Conservation (phyloP, 2,113 vertebrate genomes). For the Falcunculus frontatus region DNA sequence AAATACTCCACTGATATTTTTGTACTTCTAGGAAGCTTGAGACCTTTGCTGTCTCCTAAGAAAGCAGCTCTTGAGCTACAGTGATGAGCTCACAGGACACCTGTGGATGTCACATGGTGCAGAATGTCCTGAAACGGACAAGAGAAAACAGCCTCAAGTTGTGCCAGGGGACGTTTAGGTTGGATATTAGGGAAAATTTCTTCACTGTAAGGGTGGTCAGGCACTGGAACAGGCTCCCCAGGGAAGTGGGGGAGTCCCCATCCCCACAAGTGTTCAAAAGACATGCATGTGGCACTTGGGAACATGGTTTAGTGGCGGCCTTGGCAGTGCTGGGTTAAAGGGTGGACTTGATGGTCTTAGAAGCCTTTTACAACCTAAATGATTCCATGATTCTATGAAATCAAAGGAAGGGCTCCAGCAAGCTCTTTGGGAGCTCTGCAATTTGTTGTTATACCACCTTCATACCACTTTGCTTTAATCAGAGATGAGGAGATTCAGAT, state of each 20-base stretch:
- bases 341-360: neutral
- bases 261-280: neutral
- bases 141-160: neutral
- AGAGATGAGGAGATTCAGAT: neutral
- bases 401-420: neutral
- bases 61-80: neutral
- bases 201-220: neutral
- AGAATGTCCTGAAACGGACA: neutral
- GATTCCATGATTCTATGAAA: neutral
- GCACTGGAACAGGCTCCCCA: neutral
- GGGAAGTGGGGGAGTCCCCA: neutral
- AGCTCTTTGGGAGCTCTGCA: neutral
- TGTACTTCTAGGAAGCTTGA: neutral
- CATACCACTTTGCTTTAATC: neutral
- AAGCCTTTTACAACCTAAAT: neutral
- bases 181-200: neutral
- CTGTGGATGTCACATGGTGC: neutral
- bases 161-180: neutral
- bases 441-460: neutral
- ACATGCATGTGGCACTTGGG: neutral
- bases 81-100: neutral
- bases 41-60: neutral
- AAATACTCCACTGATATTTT: neutral
- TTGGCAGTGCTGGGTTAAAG: neutral
- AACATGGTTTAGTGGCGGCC: neutral